Evolutionary conservation across 1,140 invertebrate genomes (phyloP), one percentile per base, ranked within the genome.

Genomic region (Arion vulgaris): DNA sequence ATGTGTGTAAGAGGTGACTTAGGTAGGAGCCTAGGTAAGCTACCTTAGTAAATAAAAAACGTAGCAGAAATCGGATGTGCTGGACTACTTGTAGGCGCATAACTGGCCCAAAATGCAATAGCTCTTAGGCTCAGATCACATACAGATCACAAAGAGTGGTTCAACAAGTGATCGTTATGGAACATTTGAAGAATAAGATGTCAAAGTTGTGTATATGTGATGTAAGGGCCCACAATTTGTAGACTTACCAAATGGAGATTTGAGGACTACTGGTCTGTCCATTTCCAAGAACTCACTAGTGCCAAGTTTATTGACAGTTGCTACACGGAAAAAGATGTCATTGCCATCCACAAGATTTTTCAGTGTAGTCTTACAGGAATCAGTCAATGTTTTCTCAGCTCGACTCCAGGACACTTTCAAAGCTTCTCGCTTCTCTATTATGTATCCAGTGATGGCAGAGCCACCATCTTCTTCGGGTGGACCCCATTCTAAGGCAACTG

Each of bases 401-500:
- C 83, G 85, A 49, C 77, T 84, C 90, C 87, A 92, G 0, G 82
- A 85, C 15, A 85, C 84, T 32, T 86, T 84, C 53, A 87, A 85
- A 11, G 87, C 83, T 49, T 91, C 90, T 26, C 88, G 88, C 81
- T 88, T 91, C 77, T 93, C 92, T 39, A 93, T 82, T 32, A 91
- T 72, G 82, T 92, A 93, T n/a, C 84, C 87, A 32, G 90, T 91
- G 51, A 93, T 87, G 34, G 91, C 88, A n/a, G 90, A 88, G n/a
- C 98, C 98, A 36, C 98, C 98, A 85, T 94, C 92, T 85, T 93
- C 91, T 45, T 96, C 96, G 4, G 98, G 98, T 87, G 98, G 96
- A 90, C 95, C 96, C 98, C 98, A 99, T 93, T 96, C 96, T 7
- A 99, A 93, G 0, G 97, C 98, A 32, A 99, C 94, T 71, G 96